Evolutionary conservation across 1,140 invertebrate species (phyloP), one percentile per base, ranked within the genome.

Genomic region (Sycobia sp.): DNA sequence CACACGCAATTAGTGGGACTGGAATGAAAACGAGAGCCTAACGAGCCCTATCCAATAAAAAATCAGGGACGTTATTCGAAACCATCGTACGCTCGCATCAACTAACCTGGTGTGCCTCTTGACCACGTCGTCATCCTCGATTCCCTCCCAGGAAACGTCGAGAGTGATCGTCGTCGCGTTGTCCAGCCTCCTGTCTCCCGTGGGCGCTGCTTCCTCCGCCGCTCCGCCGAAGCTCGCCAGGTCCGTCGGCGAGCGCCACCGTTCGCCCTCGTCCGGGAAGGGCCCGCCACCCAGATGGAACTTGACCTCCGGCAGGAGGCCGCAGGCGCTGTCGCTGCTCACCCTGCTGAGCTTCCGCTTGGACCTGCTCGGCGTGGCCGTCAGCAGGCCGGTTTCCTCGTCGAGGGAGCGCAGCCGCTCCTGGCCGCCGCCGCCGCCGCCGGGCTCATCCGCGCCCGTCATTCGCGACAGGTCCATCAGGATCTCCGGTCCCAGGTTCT

Each of bases 401-500:
- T 14, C 32, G 3, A 9, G 23, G 38, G 29, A 34, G 11, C 32
- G 14, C n/a, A 10, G 44, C 18, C 57, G 39, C 43, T 43, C 62
- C 20, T 1, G 61, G 18, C 11, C 50, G 54, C 29, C 41, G 36
- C 27, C 3, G 8, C 16, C n/a, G 0, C 69, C 68, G 0, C 11
- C 9, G 7, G 18, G 0, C 10, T 62, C 51, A 9, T 22, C 61
- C n/a, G n/a, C n/a, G 22, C 22, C 10, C 14, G 23, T 55, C n/a
- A 54, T 34, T n/a, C 73, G 76, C 2, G 77, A 78, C 44, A 79
- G 44, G 51, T 79, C 76, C 69, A 77, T 54, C 23, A 78, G 36
- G 10, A 79, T 78, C 58, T 79, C 76, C 2, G 75, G 71, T n/a
- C 69, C 74, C 7, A 79, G 60, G 22, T 78, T 79, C 38, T 73